Evolutionary conservation across 2,797 vertebrate species (phyloP).

Genomic region (Karalla daura): DNA sequence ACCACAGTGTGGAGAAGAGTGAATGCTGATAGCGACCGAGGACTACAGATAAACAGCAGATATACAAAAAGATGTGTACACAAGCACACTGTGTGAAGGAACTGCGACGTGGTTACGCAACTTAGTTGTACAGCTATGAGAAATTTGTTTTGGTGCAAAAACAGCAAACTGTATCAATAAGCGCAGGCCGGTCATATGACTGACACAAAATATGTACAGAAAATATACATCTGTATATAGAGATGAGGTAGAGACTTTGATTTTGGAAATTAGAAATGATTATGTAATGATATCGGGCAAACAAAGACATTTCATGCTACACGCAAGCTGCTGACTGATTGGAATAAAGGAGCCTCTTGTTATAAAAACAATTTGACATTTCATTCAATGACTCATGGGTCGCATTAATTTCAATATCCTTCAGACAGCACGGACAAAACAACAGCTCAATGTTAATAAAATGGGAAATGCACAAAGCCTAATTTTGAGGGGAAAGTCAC

Average conservation of each 20-base stretch:
- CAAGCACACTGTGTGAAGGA: too few species aligned
- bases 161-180: too few species aligned
- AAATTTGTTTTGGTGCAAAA: too few species aligned
- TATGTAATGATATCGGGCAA: too few species aligned
- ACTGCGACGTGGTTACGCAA: too few species aligned
- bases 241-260: background rate
- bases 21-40: slow-evolving; percentile 28
- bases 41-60: slow-evolving; percentile 41
- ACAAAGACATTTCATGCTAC: background rate
- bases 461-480: background rate
- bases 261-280: background rate
- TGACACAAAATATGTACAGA: too few species aligned
- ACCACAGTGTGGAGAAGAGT: slow-evolving; percentile 10
- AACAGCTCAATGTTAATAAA: background rate
- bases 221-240: too few species aligned
- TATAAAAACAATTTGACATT: slow-evolving; percentile 14
- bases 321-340: background rate
- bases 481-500: too few species aligned
- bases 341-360: background rate
- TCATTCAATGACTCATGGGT: slow-evolving; percentile 6
- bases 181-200: too few species aligned
- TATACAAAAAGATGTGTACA: slow-evolving; percentile 11
- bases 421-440: background rate
- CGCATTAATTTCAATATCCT: background rate
- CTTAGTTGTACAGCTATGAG: too few species aligned